phyloP scores from a whole-genome alignment of 2,797 vertebrate species.

The Sebastes hubbsi region DNA sequence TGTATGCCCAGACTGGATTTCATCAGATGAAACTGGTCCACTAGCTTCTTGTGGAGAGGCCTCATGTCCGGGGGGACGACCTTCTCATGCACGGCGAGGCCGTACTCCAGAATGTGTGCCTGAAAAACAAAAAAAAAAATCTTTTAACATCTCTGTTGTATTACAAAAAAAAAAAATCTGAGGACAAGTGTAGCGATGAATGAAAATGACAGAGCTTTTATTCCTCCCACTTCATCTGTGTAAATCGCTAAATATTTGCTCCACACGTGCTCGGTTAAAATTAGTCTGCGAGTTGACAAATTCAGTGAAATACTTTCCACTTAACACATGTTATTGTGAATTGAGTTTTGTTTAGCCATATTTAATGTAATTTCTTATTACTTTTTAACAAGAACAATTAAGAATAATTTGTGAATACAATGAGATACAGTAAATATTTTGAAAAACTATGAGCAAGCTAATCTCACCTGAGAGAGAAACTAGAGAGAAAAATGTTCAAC shows the following conservation, averaged over 20 bases:
- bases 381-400: not conserved
- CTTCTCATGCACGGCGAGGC: conserved; percentile 95
- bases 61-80: conserved; percentile 98
- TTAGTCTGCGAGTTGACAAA: not conserved
- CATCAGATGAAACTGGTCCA: conserved; percentile 99
- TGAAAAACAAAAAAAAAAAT: conserved; percentile 47
- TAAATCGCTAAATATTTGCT: not conserved
- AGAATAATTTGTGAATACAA: not conserved
- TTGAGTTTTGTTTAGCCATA: not conserved
- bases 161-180: not conserved
- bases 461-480: not conserved
- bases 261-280: not conserved
- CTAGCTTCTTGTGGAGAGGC: conserved; percentile 96
- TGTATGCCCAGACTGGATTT: conserved; percentile 98
- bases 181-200: not conserved
- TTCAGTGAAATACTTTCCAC: not conserved
- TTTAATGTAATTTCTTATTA: not conserved
- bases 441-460: not conserved
- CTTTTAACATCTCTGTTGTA: not conserved
- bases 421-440: not conserved
- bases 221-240: not conserved
- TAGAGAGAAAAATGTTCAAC: no score
- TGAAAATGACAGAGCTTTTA: not conserved
- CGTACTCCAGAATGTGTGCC: conserved; percentile 97
- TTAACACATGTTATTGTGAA: no score